Conservation (phyloP, 2,113 vertebrate species). For the Argyrosomus japonicus region DNA sequence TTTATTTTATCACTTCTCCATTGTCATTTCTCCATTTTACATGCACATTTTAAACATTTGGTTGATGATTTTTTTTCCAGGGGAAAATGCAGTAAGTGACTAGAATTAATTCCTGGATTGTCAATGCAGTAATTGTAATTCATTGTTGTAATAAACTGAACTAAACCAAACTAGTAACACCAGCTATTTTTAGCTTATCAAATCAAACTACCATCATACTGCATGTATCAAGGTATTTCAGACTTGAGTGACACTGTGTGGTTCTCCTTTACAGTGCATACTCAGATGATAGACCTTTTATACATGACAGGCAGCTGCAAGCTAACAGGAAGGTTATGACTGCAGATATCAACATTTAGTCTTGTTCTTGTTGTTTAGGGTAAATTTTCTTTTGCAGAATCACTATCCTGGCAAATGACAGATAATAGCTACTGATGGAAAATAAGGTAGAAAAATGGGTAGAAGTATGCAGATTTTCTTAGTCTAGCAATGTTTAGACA, state of each 20-base stretch:
- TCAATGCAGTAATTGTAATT: neutral
- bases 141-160: constrained; percentile 9
- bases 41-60: constrained; percentile 17
- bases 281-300: too few species aligned
- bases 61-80: neutral
- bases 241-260: too few species aligned
- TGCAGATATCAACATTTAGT: too few species aligned
- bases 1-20: neutral
- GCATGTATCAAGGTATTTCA: neutral
- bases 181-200: neutral
- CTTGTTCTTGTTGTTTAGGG: too few species aligned
- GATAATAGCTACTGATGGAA: too few species aligned
- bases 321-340: too few species aligned
- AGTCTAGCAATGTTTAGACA: neutral
- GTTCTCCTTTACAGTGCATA: too few species aligned
- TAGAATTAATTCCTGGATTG: neutral
- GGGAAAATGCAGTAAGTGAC: neutral
- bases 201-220: neutral
- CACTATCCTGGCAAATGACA: too few species aligned
- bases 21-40: constrained; percentile 11
- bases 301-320: too few species aligned
- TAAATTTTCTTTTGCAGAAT: too few species aligned
- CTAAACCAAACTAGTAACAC: neutral
- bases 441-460: neutral
- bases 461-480: neutral